These are phyloP conservation scores for Meiosimyza decipiens DNA, from an alignment of 2,888 invertebrate genomes.

Conservation along the genomic window DNA sequence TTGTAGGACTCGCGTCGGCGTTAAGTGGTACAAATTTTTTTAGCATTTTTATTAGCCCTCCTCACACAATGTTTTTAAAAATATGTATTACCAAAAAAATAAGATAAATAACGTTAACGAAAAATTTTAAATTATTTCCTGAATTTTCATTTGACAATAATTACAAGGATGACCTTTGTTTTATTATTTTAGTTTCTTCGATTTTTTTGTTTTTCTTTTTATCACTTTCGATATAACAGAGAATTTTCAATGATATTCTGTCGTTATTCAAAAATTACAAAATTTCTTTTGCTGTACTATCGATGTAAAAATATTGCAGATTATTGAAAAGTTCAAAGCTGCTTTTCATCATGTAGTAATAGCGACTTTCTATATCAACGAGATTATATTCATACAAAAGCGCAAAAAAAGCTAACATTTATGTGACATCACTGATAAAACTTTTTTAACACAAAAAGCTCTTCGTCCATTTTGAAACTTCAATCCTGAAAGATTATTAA, in stretches of 20 bases:
- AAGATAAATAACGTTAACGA: conserved; percentile 18
- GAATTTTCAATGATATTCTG: conserved; percentile 22
- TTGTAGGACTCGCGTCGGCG: conserved; percentile 52
- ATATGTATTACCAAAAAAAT: conserved; percentile 19
- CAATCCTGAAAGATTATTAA: too few relatives aligned
- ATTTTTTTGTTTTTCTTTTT: conserved; percentile 27
- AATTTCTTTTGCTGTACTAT: too few relatives aligned
- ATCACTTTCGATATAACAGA: conserved; percentile 5
- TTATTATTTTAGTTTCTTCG: background rate
- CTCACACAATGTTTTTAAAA: background rate
- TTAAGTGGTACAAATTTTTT: conserved; percentile 60
- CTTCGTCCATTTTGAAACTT: too few relatives aligned
- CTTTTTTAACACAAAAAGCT: too few relatives aligned
- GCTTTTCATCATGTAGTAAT: too few relatives aligned
- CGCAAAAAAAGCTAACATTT: too few relatives aligned
- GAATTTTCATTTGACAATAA: conserved; percentile 35
- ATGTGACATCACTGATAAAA: too few relatives aligned
- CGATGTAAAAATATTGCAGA: too few relatives aligned
- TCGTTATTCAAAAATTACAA: background rate
- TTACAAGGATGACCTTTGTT: conserved; percentile 21
- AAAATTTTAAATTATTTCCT: conserved; percentile 29
- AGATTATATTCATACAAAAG: too few relatives aligned
- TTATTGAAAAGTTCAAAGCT: too few relatives aligned
- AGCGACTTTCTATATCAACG: too few relatives aligned
- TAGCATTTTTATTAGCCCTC: conserved; percentile 51